Conservation (phyloP, 2,888 invertebrate genomes). For the Cerastis leucographa region DNA sequence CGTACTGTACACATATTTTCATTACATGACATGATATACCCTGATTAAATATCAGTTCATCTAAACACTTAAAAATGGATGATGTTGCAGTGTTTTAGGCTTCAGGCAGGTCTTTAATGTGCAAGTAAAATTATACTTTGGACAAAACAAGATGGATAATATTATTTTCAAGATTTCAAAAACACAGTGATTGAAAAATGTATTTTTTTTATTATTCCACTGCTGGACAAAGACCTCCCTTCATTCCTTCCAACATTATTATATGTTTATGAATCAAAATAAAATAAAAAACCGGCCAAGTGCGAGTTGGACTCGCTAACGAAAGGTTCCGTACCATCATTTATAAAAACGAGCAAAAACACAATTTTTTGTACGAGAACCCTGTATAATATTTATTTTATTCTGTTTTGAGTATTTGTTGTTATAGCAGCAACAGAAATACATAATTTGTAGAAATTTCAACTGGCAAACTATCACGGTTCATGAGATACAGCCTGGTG, state of each 20-base stretch:
- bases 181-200: too few relatives aligned
- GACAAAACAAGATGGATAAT: not conserved
- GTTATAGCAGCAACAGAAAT: too few relatives aligned
- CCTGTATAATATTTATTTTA: too few relatives aligned
- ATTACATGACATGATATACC: not conserved
- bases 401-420: too few relatives aligned
- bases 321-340: too few relatives aligned
- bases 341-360: too few relatives aligned
- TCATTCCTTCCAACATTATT: not conserved
- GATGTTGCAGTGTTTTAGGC: not conserved
- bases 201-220: not conserved
- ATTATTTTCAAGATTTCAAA: too few relatives aligned
- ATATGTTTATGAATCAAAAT: not conserved
- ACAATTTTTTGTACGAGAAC: too few relatives aligned
- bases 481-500: too few relatives aligned
- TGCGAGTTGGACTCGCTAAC: too few relatives aligned
- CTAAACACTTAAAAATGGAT: not conserved
- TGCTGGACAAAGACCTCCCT: not conserved
- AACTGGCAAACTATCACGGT: too few relatives aligned
- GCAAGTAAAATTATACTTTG: not conserved
- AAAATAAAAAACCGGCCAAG: not conserved
- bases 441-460: too few relatives aligned
- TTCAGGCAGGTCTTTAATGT: not conserved
- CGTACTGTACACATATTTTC: not conserved
- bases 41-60: not conserved